Conservation (phyloP, 2,888 invertebrate species). For the Gari tellinella region DNA sequence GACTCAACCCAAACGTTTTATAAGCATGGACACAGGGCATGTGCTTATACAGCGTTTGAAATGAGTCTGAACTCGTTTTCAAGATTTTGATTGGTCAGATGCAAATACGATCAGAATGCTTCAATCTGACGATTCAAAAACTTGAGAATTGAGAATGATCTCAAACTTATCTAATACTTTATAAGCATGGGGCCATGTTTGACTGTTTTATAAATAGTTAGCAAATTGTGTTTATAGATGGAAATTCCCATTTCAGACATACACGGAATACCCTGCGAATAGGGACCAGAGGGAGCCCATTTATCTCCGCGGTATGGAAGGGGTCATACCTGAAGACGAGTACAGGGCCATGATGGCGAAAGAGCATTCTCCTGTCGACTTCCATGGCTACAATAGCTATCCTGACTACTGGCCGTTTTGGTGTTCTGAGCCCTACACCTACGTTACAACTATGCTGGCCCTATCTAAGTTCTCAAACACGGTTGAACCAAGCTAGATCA, state of each 20-base stretch:
- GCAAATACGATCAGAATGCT: too few species aligned
- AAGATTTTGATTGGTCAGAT: too few species aligned
- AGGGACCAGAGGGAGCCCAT: neutral
- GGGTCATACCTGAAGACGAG: slow-evolving; percentile 60
- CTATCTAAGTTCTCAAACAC: slow-evolving; percentile 74
- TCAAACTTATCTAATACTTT: too few species aligned
- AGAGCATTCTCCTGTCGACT: slow-evolving; percentile 59
- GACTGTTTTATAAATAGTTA: too few species aligned
- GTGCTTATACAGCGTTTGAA: too few species aligned
- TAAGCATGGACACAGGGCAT: too few species aligned
- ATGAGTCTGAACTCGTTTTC: too few species aligned
- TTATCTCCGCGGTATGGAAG: slow-evolving; percentile 64
- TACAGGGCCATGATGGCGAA: slow-evolving; percentile 65
- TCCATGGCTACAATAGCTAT: slow-evolving; percentile 72
- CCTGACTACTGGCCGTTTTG: slow-evolving; percentile 73
- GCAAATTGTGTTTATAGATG: too few species aligned
- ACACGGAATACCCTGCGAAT: neutral
- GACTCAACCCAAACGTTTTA: too few species aligned
- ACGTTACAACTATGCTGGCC: slow-evolving; percentile 71
- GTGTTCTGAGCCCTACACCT: slow-evolving; percentile 76
- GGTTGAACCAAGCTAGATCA: slow-evolving; percentile 68
- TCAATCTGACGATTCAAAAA: too few species aligned
- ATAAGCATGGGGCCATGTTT: too few species aligned
- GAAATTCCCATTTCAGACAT: slow-evolving; percentile 10
- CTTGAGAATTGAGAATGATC: too few species aligned